These are phyloP conservation scores for Philopedon plagiatum DNA, from an alignment of 2,888 invertebrate genomes.

Conservation along the genomic window DNA sequence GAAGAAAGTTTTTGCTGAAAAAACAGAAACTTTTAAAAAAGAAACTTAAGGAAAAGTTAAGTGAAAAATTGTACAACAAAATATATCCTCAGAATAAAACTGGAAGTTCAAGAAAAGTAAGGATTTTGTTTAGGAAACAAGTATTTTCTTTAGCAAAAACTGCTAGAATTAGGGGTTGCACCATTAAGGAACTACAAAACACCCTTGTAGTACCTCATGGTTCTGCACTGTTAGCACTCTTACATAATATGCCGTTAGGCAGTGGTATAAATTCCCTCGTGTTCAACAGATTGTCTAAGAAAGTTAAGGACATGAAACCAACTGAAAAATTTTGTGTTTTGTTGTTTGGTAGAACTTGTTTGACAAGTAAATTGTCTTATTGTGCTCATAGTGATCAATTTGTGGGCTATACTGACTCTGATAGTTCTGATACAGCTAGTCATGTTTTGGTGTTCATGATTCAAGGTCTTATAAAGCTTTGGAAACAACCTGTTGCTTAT, in stretches of 20 bases:
- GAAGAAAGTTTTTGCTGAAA: no score
- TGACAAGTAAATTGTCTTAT: not conserved
- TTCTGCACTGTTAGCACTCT: not conserved
- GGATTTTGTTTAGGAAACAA: not conserved
- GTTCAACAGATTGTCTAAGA: not conserved
- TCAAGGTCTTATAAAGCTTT: not conserved
- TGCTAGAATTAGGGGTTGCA: not conserved
- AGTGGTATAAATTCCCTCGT: not conserved
- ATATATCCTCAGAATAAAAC: not conserved
- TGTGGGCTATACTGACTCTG: not conserved
- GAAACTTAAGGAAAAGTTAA: not conserved
- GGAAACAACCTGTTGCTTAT: conserved; percentile 22
- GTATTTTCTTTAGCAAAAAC: conserved; percentile 5
- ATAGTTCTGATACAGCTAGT: not conserved
- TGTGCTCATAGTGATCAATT: not conserved
- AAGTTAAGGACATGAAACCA: not conserved
- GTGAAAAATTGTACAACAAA: not conserved
- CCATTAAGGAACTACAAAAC: not conserved
- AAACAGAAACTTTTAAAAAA: not conserved
- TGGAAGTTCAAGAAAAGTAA: not conserved
- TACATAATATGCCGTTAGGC: conserved; percentile 1
- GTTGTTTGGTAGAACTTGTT: not conserved
- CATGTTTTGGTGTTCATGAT: conserved; percentile 18
- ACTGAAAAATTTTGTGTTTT: not conserved
- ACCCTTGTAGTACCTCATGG: not conserved